Percentiles rank a stretch among this genome's conserved stretches.
Conservation (phyloP, 2,797 vertebrate species). For the Menidia menidia region DNA sequence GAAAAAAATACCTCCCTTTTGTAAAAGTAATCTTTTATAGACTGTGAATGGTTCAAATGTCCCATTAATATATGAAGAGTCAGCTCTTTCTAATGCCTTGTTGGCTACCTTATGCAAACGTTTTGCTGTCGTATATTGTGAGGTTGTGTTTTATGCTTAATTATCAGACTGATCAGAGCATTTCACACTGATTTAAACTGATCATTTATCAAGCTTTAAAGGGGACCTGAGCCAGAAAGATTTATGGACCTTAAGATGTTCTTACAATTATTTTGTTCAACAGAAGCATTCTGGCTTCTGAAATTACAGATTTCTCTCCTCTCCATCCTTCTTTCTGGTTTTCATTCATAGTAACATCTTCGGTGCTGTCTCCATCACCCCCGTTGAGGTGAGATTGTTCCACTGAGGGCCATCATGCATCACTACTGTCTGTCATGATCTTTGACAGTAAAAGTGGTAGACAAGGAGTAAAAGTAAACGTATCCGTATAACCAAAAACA, state of each 20-base stretch:
- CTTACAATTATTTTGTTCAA: neutral
- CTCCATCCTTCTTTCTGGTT: too few relatives aligned
- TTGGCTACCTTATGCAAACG: conserved; percentile 53
- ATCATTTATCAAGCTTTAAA: neutral
- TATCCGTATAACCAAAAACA: too few relatives aligned
- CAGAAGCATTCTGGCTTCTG: too few relatives aligned
- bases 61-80: conserved; percentile 7
- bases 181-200: neutral
- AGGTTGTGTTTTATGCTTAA: neutral
- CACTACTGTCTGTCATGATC: too few relatives aligned
- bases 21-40: neutral
- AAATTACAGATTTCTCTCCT: too few relatives aligned
- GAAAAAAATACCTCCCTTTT: too few relatives aligned
- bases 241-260: neutral
- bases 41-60: conserved; percentile 12
- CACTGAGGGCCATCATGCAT: too few relatives aligned
- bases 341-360: too few relatives aligned
- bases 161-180: neutral
- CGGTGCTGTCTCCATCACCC: too few relatives aligned
- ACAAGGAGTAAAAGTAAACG: too few relatives aligned
- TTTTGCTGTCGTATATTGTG: neutral
- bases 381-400: too few relatives aligned
- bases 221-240: neutral
- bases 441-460: too few relatives aligned
- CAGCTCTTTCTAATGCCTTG: conserved; percentile 12